phyloP scores from a whole-genome alignment of 2,113 vertebrate genomes.

The Bubo scandiacus region DNA sequence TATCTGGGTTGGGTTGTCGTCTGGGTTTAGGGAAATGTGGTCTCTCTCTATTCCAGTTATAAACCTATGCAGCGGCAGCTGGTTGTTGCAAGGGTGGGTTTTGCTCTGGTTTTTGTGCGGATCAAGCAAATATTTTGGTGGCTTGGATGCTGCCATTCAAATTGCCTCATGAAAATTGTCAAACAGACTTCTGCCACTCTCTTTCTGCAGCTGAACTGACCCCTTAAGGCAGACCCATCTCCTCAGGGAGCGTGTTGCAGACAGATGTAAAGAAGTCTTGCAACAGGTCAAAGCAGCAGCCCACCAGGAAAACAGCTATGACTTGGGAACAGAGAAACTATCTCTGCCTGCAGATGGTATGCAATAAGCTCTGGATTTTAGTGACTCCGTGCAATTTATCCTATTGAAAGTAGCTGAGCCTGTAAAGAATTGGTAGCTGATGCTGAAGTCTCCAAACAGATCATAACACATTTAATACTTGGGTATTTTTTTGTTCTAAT shows the following conservation, averaged over 20 bases:
- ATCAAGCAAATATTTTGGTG: neutral
- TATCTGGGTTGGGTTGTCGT: neutral
- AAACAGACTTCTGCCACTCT: neutral
- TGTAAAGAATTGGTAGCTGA: neutral
- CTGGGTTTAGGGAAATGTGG: conserved; percentile 3
- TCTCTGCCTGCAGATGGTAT: conserved; percentile 19
- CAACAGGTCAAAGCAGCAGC: conserved; percentile 20
- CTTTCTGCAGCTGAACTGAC: neutral
- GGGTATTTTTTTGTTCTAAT: neutral
- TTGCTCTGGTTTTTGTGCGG: neutral
- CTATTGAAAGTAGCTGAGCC: conserved; percentile 27
- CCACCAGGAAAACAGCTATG: neutral
- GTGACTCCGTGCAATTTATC: neutral
- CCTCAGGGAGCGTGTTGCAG: neutral
- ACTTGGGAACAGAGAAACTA: neutral
- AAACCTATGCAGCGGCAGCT: conserved; percentile 3
- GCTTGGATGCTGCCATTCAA: neutral
- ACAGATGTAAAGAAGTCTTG: neutral
- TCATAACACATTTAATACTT: neutral
- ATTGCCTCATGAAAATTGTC: neutral
- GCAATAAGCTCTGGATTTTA: conserved; percentile 13
- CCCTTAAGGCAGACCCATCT: neutral
- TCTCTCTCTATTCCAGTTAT: neutral
- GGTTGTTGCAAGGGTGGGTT: neutral
- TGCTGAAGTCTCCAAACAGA: neutral